Conservation (phyloP, 2,113 vertebrate genomes). For the Mystacornis crossleyi region DNA sequence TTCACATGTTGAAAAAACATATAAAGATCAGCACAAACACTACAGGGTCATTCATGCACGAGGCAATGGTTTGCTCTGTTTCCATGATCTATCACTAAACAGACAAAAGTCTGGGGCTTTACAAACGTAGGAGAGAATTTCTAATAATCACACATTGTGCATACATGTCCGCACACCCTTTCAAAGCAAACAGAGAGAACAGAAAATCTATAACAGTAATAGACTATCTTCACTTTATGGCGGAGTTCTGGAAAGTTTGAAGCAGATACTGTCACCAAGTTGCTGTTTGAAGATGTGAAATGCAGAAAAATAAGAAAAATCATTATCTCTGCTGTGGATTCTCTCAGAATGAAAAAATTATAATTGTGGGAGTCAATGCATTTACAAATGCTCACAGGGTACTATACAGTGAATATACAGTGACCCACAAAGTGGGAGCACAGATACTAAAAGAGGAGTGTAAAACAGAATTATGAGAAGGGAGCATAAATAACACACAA, state of each 20-base stretch:
- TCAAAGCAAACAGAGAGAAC: neutral
- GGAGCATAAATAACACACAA: slow-evolving; percentile 18
- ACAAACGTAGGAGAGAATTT: neutral
- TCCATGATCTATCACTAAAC: neutral
- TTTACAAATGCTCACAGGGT: neutral
- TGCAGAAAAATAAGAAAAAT: slow-evolving; percentile 25
- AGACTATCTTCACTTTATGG: neutral
- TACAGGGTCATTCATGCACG: neutral
- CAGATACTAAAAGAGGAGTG: neutral
- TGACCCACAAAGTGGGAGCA: neutral
- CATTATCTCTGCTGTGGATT: neutral
- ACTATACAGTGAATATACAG: neutral
- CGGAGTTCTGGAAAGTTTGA: slow-evolving; percentile 25
- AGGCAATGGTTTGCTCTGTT: neutral
- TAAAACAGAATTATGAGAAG: neutral
- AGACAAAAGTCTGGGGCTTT: neutral
- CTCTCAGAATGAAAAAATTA: neutral
- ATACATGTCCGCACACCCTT: neutral
- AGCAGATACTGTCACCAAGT: neutral
- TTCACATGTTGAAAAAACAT: slow-evolving; percentile 16
- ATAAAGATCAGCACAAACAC: slow-evolving; percentile 13
- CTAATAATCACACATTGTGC: neutral
- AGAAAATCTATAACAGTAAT: slow-evolving; percentile 13
- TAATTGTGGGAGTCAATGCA: neutral
- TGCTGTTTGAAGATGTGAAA: neutral